phyloP scores from a whole-genome alignment of 2,113 vertebrate genomes.

The Tragelaphus buxtoni region DNA sequence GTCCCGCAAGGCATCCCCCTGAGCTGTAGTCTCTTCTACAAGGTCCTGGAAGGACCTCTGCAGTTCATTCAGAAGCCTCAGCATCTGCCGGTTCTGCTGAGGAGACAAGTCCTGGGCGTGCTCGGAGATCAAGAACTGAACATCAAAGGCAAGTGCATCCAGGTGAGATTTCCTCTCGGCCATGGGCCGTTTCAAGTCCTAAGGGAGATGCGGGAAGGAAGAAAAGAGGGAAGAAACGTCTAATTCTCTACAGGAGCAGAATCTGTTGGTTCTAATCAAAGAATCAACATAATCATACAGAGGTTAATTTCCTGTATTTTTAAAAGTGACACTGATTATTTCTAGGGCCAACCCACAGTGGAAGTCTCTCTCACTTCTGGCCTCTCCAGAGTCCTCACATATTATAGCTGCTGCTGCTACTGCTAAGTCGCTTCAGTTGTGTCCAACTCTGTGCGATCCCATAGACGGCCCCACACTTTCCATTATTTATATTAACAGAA shows the following conservation, averaged over 20 bases:
- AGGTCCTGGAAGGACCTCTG: conserved; percentile 88
- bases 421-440: too few species aligned
- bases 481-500: conserved; percentile 33
- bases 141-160: conserved; percentile 82
- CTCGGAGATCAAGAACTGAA: conserved; percentile 93
- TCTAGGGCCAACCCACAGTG: neutral
- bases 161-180: conserved; percentile 83
- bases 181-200: conserved; percentile 86
- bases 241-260: neutral
- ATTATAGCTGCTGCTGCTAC: neutral
- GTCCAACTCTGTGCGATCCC: too few species aligned
- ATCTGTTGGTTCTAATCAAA: neutral
- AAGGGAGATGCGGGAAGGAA: neutral
- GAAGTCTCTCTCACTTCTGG: neutral
- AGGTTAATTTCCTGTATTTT: conserved; percentile 15
- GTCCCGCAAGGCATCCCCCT: conserved; percentile 80
- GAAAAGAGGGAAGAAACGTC: neutral
- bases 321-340: neutral
- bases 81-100: conserved; percentile 88
- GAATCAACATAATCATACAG: neutral
- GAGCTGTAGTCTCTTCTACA: conserved; percentile 77
- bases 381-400: neutral
- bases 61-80: conserved; percentile 88
- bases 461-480: neutral
- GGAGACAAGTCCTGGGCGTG: conserved; percentile 88